Base-by-base conservation (phyloP, 2,797 vertebrate genomes). In the Odontamblyopus rebecca region DNA sequence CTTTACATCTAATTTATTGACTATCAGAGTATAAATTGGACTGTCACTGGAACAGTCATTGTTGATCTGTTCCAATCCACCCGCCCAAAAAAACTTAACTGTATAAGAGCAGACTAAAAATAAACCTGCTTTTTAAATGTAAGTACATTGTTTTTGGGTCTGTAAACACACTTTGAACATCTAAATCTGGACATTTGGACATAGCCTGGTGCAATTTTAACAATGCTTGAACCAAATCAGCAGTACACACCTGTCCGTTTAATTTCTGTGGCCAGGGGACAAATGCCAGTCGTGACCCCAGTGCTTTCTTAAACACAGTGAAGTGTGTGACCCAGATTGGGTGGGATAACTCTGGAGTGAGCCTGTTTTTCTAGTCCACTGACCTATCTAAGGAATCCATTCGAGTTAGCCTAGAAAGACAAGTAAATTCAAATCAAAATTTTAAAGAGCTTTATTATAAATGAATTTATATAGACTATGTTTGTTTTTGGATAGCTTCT, bases 261-360 rank as follows among this genome's bases (percentile, higher is more conserved):
- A 70, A 68, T 83, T 50, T 60, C 32, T 72, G 13, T 50, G 70
- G 73, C 72, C 70, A 63, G 64, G 71, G 73, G 77, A 2, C 62
- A 61, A 69, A 74, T 30, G 61, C 66, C 74, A 6, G 11, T 75
- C 69, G 51, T 9, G 13, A 83, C 76, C 81, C 75, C 75, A 51
- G 56, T 61, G 19, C 72, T 73, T 61, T 61, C 53, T 69, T 44
- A 50, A 78, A 76, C 76, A 72, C 76, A 77, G 79, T 82, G 71
- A 71, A 61, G 48, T 75, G 73, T 68, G 74, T 86, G 87, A 90
- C 85, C 87, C 85, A 88, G 82, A 86, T 87, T 83, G 69, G 26
- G 64, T 65, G 61, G 74, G 77, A 78, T 82, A 77, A 73, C 67
- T 74, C 26, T 18, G n/a, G 76, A 76, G 67, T 54, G 64, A 72